Base-by-base conservation (phyloP, 2,113 vertebrate species). In the Epinephelus cyanopodus region DNA sequence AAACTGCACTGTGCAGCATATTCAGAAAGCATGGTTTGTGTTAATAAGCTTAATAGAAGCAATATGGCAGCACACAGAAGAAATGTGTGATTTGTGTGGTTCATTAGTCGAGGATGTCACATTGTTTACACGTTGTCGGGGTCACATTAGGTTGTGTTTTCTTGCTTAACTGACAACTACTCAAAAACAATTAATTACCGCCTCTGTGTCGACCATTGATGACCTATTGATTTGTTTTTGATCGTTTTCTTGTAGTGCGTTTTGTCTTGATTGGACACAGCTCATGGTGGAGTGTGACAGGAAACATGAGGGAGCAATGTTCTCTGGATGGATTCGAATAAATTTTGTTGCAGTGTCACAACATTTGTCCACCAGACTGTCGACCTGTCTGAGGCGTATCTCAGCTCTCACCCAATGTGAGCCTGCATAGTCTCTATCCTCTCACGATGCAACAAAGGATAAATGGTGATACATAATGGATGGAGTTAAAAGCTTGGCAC, bases 1-100 rank as follows among this genome's bases (percentile, higher is more conserved):
- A 29, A 50, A 48, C 53, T 76, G 66, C 42, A 27, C 14, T 12
- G 64, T 63, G 61, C 14, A 56, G 19, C 25, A n/a, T 71, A 4
- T 4, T 68, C 48, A 37, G 1, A 45, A 17, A 25, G 27, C 39
- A 60, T 11, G 71, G 25, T 71, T 23, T 66, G 9, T 65, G 12
- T 63, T 14, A 66, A 61, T 48, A 77, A n/a, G 19, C 45, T 64
- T 72, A 56, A 84, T 53, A 17, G 33, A 76, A 76, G 57, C n/a
- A 68, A 78, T 25, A 65, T 54, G 39, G 19, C 19, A 71, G 27
- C 3, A 56, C 10, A 61, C 29, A 37, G 15, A 71, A 48, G 6
- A 52, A 65, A 77, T 50, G 25, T 33, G 52, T 71, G n/a, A 57
- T 25, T 60, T 9, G 25, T 60, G 67, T 73, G 27, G 33, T 53